Evolutionary conservation across 2,113 vertebrate genomes (phyloP).

Genomic region (Sialia sialis): DNA sequence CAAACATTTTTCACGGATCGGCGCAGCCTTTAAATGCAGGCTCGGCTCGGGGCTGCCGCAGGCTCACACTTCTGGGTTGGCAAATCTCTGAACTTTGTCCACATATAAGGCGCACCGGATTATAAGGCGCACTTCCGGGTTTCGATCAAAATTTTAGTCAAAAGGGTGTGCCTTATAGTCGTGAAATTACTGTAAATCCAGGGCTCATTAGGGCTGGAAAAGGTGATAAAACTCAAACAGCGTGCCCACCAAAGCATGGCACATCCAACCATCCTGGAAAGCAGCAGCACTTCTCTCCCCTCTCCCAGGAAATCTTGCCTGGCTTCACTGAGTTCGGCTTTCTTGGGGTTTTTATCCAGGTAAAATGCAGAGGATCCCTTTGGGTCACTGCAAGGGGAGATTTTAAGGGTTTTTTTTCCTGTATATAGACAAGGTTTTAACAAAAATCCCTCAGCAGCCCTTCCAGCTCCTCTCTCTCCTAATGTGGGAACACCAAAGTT

Average conservation of each 20-base stretch:
- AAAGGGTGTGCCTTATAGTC: no score
- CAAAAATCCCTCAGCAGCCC: not conserved
- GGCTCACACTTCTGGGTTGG: no score
- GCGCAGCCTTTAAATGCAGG: no score
- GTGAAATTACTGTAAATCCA: no score
- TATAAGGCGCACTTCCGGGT: no score
- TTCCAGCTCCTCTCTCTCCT: not conserved
- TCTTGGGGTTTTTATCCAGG: not conserved
- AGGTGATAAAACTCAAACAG: not conserved
- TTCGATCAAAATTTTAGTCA: no score
- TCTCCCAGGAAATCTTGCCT: not conserved
- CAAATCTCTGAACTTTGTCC: no score
- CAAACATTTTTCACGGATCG: no score
- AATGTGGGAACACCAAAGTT: not conserved
- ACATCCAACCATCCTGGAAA: accelerated
- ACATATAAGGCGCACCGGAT: no score
- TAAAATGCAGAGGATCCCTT: not conserved
- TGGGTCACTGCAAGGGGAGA: not conserved
- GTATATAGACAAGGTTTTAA: not conserved
- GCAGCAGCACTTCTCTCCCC: accelerated
- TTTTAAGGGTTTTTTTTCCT: accelerated
- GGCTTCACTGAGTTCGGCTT: accelerated
- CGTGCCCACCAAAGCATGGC: not conserved
- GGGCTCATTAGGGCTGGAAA: not conserved
- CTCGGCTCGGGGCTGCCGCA: no score